These are phyloP conservation scores for Stenotaenia linearis DNA, from an alignment of 2,888 invertebrate species.

Conservation along the genomic window DNA sequence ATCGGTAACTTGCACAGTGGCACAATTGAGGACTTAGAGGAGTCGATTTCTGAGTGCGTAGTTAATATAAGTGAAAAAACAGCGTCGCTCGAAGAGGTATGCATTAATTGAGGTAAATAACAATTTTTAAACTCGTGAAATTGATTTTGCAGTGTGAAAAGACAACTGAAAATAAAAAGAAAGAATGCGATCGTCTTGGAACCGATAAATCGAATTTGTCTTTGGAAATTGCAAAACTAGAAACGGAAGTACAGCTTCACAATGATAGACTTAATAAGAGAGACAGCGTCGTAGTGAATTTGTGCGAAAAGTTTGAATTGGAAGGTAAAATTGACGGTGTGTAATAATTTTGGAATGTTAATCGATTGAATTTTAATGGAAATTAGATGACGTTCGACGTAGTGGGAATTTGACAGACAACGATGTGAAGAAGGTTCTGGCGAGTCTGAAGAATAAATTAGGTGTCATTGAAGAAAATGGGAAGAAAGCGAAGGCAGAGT, in stretches of 20 bases:
- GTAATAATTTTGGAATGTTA: too few relatives aligned
- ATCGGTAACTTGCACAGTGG: not conserved
- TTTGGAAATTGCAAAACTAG: not conserved
- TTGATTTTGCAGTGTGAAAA: too few relatives aligned
- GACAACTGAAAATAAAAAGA: too few relatives aligned
- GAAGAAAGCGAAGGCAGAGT: not conserved
- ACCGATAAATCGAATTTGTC: not conserved
- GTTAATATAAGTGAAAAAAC: not conserved
- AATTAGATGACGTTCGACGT: not conserved
- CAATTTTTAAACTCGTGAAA: too few relatives aligned
- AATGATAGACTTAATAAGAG: not conserved
- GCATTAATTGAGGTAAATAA: too few relatives aligned
- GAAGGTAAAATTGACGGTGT: too few relatives aligned
- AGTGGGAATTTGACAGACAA: not conserved
- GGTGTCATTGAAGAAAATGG: not conserved
- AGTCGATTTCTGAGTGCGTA: not conserved
- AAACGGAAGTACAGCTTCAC: not conserved
- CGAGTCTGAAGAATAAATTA: not conserved
- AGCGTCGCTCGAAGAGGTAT: not conserved
- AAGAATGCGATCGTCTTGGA: not conserved
- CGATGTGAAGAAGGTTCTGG: not conserved
- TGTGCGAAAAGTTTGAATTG: not conserved
- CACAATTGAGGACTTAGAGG: not conserved
- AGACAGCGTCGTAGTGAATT: not conserved
- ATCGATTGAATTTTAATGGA: too few relatives aligned